Conservation (phyloP, 2,888 invertebrate species). For the Troilus luridus region DNA sequence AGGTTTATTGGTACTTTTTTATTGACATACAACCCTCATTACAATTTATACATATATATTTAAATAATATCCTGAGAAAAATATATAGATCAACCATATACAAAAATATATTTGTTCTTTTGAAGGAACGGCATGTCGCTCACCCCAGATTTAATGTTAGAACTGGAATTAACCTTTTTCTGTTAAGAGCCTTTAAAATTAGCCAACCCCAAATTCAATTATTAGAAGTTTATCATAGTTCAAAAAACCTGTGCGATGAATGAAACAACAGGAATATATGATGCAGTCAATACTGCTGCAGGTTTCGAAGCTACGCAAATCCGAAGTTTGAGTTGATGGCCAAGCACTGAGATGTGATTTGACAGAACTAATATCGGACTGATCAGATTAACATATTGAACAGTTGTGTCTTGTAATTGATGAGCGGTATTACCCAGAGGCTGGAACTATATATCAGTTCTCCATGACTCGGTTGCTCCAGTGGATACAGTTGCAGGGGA, state of each 20-base stretch:
- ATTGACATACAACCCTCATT: too few species aligned
- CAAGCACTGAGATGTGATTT: neutral
- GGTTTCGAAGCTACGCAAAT: neutral
- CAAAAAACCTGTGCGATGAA: neutral
- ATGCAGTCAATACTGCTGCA: neutral
- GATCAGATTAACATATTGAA: conserved; percentile 25
- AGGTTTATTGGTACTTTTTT: too few species aligned
- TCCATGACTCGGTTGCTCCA: neutral
- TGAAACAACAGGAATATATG: neutral
- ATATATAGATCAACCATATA: too few species aligned
- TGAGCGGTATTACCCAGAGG: neutral
- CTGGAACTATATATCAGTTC: conserved; percentile 2
- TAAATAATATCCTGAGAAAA: too few species aligned
- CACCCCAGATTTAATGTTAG: too few species aligned
- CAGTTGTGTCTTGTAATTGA: neutral
- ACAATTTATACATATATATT: too few species aligned
- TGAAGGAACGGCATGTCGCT: too few species aligned
- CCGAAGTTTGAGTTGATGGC: neutral
- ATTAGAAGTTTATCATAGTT: too few species aligned
- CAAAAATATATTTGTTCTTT: too few species aligned
- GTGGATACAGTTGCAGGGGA: neutral
- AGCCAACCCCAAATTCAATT: too few species aligned
- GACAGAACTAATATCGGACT: neutral
- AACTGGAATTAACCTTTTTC: too few species aligned
- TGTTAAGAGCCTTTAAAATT: too few species aligned